A percentile compares a stretch with the other conserved stretches of the same genome.
phyloP scores from a whole-genome alignment of 2,113 vertebrate species.

The Aythya baeri region DNA sequence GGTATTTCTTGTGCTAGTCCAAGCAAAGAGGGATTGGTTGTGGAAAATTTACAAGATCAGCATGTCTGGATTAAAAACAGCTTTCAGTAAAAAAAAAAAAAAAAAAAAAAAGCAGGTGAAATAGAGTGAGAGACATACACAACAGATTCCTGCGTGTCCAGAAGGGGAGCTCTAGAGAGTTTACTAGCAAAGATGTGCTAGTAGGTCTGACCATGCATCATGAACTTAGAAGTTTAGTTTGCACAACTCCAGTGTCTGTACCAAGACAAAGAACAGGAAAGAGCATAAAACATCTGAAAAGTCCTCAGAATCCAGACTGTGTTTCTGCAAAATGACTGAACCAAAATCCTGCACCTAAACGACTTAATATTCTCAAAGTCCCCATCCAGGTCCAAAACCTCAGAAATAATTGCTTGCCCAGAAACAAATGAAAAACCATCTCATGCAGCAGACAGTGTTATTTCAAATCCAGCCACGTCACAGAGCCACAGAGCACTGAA shows the following conservation, averaged over 20 bases:
- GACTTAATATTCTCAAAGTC: neutral
- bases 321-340: neutral
- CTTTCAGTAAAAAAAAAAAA: neutral
- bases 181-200: neutral
- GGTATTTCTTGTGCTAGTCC: neutral
- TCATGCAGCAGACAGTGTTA: accelerated
- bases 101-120: neutral
- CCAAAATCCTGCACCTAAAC: neutral
- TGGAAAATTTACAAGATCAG: neutral
- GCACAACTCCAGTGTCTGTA: neutral
- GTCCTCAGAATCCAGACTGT: neutral
- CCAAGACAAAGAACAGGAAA: neutral
- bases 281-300: neutral
- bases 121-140: neutral
- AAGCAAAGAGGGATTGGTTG: neutral
- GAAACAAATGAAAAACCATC: neutral
- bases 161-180: neutral
- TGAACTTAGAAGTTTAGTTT: accelerated
- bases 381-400: neutral
- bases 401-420: neutral
- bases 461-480: neutral
- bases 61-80: neutral
- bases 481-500: neutral
- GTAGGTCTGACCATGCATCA: neutral
- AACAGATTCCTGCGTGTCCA: neutral